Conservation (phyloP, 2,113 vertebrate genomes). For the Marcusenius ussheri region DNA sequence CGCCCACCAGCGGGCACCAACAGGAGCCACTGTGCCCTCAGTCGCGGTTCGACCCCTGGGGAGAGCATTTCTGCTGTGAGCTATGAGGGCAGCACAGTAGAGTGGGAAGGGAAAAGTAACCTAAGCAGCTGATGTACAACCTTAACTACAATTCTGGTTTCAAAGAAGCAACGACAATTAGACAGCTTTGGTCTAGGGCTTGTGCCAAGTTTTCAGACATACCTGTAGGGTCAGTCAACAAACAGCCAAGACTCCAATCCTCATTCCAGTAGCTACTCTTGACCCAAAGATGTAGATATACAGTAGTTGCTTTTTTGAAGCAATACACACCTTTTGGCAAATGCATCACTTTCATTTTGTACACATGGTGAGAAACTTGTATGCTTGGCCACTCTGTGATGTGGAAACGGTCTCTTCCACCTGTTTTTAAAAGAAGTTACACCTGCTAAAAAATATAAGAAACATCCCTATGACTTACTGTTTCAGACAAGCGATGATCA, state of each 20-base stretch:
- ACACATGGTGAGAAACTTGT: not conserved
- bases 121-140: not conserved
- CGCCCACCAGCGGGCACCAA: not conserved
- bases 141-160: not conserved
- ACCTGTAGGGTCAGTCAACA: not conserved
- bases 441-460: not conserved
- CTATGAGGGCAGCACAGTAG: not conserved
- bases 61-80: not conserved
- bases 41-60: not conserved
- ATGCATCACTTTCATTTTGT: not conserved
- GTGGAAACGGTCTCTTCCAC: not conserved
- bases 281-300: conserved; percentile 8
- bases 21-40: not conserved
- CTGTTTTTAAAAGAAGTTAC: not conserved
- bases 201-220: not conserved
- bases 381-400: not conserved
- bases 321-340: not conserved
- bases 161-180: not conserved
- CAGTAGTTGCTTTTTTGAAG: not conserved
- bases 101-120: not conserved
- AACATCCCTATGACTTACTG: not conserved
- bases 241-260: not conserved
- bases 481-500: not conserved
- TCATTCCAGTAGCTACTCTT: not conserved
- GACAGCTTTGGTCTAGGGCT: not conserved